Evolutionary conservation across 2,797 vertebrate genomes (phyloP).

Genomic region (Xenopus petersii): DNA sequence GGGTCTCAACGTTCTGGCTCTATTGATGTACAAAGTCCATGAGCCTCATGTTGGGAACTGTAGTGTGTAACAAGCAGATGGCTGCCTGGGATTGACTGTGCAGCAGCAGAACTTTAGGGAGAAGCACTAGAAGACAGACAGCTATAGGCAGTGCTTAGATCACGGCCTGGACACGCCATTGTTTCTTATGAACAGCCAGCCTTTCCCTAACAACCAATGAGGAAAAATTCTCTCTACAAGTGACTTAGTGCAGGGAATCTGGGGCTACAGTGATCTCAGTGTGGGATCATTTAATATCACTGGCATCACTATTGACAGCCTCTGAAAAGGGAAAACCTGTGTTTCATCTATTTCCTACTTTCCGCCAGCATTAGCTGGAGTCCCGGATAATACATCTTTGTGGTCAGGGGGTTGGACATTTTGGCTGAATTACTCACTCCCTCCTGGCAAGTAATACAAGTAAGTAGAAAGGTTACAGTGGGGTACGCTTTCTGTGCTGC

Average conservation of each 20-base stretch:
- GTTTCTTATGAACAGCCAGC: slow-evolving; percentile 61
- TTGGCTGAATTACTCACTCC: slow-evolving; percentile 44
- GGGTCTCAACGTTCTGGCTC: too few relatives aligned
- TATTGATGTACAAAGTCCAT: too few relatives aligned
- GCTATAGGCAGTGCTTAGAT: slow-evolving; percentile 45
- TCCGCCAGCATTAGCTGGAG: slow-evolving; percentile 64
- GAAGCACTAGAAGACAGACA: not conserved
- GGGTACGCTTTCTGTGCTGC: not conserved
- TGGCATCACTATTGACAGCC: slow-evolving; percentile 71
- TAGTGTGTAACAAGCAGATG: not conserved
- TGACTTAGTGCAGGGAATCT: slow-evolving; percentile 38
- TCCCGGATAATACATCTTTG: slow-evolving; percentile 61
- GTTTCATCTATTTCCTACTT: slow-evolving; percentile 72
- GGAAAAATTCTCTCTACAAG: slow-evolving; percentile 52
- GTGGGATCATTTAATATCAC: slow-evolving; percentile 61
- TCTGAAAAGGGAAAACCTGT: slow-evolving; percentile 71
- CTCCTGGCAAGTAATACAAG: slow-evolving; percentile 36
- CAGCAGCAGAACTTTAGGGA: not conserved
- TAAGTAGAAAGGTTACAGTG: slow-evolving; percentile 25
- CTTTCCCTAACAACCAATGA: slow-evolving; percentile 63
- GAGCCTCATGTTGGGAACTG: not conserved
- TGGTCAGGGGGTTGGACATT: slow-evolving; percentile 49
- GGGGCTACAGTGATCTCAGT: slow-evolving; percentile 58
- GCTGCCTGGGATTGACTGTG: not conserved
- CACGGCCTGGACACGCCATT: slow-evolving; percentile 46